Evolutionary conservation across 2,113 vertebrate genomes (phyloP).

Genomic region (Recurvirostra avosetta): DNA sequence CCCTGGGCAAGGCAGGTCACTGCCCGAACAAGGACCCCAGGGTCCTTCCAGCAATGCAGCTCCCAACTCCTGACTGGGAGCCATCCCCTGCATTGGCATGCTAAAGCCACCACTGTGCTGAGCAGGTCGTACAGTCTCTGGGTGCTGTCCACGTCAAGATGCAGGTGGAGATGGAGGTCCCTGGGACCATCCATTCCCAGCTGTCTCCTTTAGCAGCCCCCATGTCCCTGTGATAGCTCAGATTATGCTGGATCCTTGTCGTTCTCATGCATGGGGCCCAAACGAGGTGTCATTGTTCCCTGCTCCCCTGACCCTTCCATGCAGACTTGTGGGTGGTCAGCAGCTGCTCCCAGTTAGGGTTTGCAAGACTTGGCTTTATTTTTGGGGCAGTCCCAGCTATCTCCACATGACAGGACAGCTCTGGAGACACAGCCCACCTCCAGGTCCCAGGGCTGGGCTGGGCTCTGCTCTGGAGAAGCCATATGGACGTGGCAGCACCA

Average conservation of each 20-base stretch:
- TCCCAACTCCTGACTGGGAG: not conserved
- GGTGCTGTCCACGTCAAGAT: not conserved
- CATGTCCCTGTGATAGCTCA: not conserved
- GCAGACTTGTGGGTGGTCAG: not conserved
- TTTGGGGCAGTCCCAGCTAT: not conserved
- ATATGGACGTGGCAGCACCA: not conserved
- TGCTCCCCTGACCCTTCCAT: not conserved
- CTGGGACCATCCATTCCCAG: too few relatives aligned
- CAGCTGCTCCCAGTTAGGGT: not conserved
- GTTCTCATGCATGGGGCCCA: not conserved
- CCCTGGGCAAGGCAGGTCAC: not conserved
- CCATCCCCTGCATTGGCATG: rapidly evolving
- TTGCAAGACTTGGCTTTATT: not conserved
- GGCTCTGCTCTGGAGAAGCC: not conserved
- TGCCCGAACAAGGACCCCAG: not conserved
- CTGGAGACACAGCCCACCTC: not conserved
- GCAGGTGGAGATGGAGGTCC: not conserved
- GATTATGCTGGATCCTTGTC: not conserved
- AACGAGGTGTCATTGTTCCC: rapidly evolving
- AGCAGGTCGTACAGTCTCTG: not conserved
- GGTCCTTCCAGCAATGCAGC: not conserved
- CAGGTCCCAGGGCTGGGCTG: not conserved
- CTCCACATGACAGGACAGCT: rapidly evolving
- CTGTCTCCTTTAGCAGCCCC: not conserved
- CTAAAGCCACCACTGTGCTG: not conserved